Base-by-base conservation (phyloP, 1,140 invertebrate species). In the Rhyzopertha dominica region DNA sequence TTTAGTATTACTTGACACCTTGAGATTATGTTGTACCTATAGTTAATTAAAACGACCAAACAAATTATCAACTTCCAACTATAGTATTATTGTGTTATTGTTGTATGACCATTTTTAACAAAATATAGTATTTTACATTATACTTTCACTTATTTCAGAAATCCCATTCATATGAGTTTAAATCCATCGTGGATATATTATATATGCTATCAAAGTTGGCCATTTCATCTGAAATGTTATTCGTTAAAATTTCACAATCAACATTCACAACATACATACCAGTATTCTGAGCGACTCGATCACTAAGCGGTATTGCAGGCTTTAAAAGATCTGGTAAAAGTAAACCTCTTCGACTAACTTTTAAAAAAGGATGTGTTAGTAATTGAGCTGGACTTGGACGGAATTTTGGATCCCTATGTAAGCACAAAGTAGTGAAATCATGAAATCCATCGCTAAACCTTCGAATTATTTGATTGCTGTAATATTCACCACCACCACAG, bases 401-500 rank as follows among this genome's bases (percentile, higher is more conserved):
- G 49, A 75, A 69, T 5, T 65, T 64, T 2, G 82, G 77, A 54
- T 84, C 81, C 47, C 76, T 76, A 54, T 79, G 72, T 23, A 84
- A 61, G 68, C 85, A 88, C 7, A 82, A 58, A 51, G 85, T 80
- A 25, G 80, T 76, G 52, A 90, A 76, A 42, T 81, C 75, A 67
- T 91, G 87, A 60, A 91, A 85, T 54, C 78, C 65, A 48, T 82
- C 78, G 16, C 78, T 78, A 50, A 91, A 86, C 53, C 74, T 74
- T 28, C 85, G 67, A 20, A 71, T 68, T 5, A 70, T 62, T 43
- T 51, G 59, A 46, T 47, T 61, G 43, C 53, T 36, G 40, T 50
- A 53, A 41, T 59, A 43, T 39, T 58, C 59, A 49, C 48, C 46
- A 49, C 65, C 56, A 37, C 59, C 51, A n/a, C n/a, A n/a, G n/a